Conservation (phyloP, 2,797 vertebrate species). For the Hirundo rustica region DNA sequence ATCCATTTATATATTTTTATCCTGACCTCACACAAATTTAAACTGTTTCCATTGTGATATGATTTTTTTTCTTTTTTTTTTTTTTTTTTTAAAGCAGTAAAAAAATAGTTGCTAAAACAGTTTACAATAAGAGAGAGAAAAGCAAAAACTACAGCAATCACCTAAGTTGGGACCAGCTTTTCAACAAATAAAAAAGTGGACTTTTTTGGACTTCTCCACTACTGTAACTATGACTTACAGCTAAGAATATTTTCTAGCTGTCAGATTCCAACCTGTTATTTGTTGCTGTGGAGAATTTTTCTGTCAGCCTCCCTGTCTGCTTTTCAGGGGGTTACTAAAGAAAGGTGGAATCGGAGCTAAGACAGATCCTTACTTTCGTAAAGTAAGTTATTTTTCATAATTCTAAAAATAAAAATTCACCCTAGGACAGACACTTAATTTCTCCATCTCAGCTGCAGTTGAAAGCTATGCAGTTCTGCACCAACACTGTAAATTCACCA, state of each 20-base stretch:
- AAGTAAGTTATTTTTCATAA: neutral
- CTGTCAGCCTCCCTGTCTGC: neutral
- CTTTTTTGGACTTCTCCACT: neutral
- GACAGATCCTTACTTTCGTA: neutral
- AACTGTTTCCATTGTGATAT: neutral
- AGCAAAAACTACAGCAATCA: neutral
- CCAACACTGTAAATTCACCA: neutral
- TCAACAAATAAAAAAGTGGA: neutral
- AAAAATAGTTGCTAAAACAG: neutral
- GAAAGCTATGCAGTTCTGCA: neutral
- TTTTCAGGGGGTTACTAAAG: neutral
- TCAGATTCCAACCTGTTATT: slow-evolving; percentile 13
- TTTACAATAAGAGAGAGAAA: neutral
- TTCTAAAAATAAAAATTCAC: neutral
- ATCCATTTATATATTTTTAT: neutral
- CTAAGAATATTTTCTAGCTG: slow-evolving; percentile 24
- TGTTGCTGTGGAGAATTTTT: slow-evolving; percentile 17
- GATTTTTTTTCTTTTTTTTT: neutral
- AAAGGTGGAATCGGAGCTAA: neutral
- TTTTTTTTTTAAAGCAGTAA: neutral
- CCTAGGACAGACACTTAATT: neutral
- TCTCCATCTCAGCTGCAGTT: neutral
- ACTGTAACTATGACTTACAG: neutral
- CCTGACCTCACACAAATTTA: neutral
- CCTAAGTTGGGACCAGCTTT: neutral